These are phyloP conservation scores for Xestia sexstrigata DNA, from an alignment of 2,888 invertebrate species.

Conservation along the genomic window DNA sequence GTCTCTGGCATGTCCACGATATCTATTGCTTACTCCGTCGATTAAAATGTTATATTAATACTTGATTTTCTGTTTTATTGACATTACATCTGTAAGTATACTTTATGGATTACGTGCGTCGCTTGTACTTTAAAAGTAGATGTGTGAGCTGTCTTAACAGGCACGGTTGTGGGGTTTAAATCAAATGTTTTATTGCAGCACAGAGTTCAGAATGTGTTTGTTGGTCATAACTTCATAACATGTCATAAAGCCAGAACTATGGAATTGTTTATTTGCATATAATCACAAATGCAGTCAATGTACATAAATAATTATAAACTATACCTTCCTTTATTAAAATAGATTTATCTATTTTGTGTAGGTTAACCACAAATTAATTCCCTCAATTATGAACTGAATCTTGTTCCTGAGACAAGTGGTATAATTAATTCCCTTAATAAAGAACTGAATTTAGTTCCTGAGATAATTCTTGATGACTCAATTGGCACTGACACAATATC, in stretches of 20 bases:
- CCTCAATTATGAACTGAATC: too few species aligned
- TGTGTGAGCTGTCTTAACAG: background rate
- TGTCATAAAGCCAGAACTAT: background rate
- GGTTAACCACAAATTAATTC: too few species aligned
- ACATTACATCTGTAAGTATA: slow-evolving; percentile 29
- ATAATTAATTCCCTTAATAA: too few species aligned
- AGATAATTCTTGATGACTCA: too few species aligned
- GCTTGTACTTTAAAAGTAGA: slow-evolving; percentile 14
- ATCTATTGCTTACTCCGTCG: slow-evolving; percentile 51
- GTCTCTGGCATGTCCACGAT: slow-evolving; percentile 32
- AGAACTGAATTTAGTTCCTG: too few species aligned
- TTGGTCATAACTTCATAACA: background rate
- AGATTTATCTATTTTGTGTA: too few species aligned
- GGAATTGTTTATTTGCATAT: slow-evolving; percentile 18
- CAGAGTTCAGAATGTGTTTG: background rate
- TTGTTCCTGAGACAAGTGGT: too few species aligned
- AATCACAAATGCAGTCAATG: background rate
- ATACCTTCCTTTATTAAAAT: too few species aligned
- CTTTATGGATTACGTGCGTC: slow-evolving; percentile 18
- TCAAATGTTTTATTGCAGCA: slow-evolving; percentile 26
- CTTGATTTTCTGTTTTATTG: slow-evolving; percentile 29
- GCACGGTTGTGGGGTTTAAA: slow-evolving; percentile 4
- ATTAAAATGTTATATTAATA: slow-evolving; percentile 32
- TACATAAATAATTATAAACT: too few species aligned
- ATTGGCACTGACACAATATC: too few species aligned